Evolutionary conservation across 2,888 invertebrate species (phyloP).

Genomic region (Sarcophaga carnaria): DNA sequence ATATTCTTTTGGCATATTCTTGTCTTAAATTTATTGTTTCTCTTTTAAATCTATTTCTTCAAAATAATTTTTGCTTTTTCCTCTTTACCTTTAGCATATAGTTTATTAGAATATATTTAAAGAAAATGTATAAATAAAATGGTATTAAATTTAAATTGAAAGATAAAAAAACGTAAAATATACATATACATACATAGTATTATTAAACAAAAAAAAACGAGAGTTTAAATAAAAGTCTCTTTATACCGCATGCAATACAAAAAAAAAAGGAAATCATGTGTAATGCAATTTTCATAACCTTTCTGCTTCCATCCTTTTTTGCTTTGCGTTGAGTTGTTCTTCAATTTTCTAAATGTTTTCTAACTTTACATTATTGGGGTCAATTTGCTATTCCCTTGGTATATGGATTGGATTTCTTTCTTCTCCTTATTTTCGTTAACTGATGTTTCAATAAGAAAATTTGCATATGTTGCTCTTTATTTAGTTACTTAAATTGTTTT

Average conservation of each 20-base stretch:
- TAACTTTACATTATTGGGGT: conserved; percentile 17
- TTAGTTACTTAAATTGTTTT: conserved; percentile 1
- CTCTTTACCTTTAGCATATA: background rate
- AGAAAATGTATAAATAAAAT: conserved; percentile 45
- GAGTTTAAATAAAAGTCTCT: conserved; percentile 25
- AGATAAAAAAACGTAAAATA: conserved; percentile 5
- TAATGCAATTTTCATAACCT: conserved; percentile 7
- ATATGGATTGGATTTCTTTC: background rate
- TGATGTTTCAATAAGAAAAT: conserved; percentile 12
- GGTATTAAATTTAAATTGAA: conserved; percentile 51
- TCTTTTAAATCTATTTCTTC: conserved; percentile 29
- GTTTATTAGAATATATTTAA: no score
- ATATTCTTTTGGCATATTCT: no score
- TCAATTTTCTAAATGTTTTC: conserved; percentile 16
- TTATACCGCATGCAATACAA: background rate
- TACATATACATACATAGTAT: background rate
- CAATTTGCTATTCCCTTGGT: conserved; percentile 23
- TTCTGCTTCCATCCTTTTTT: background rate
- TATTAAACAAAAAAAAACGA: conserved; percentile 12
- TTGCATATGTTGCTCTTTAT: conserved; percentile 32
- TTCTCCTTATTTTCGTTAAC: conserved; percentile 1
- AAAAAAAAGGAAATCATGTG: conserved; percentile 2
- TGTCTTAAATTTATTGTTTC: background rate
- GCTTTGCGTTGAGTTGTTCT: background rate
- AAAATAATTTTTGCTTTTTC: background rate